These are phyloP conservation scores for Dendrocincla fuliginosa DNA, from an alignment of 2,797 vertebrate species.

Conservation along the genomic window DNA sequence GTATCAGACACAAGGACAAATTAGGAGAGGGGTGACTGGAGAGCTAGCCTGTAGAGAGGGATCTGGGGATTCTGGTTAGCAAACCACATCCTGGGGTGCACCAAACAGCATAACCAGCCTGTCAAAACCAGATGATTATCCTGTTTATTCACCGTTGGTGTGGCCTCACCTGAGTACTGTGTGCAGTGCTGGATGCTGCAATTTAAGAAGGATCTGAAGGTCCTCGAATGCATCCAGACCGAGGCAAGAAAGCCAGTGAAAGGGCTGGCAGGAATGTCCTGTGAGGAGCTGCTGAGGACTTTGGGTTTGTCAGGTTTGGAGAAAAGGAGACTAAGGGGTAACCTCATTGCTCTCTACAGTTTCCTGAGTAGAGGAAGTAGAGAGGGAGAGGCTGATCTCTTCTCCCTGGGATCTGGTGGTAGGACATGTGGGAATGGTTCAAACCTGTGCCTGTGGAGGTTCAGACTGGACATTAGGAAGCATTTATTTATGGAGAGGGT, in stretches of 20 bases:
- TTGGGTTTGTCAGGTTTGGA: neutral
- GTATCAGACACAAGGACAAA: neutral
- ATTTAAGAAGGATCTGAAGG: neutral
- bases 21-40: neutral
- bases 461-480: neutral
- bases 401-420: neutral
- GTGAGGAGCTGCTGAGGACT: neutral
- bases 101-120: neutral
- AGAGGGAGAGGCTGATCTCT: neutral
- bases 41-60: neutral
- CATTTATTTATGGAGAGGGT: neutral
- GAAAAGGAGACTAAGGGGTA: neutral
- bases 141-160: neutral
- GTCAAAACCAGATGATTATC: neutral
- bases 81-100: neutral
- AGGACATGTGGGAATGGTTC: neutral
- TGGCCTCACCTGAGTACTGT: neutral
- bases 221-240: rapidly evolving
- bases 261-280: neutral
- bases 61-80: neutral
- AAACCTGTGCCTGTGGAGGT: neutral
- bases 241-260: neutral
- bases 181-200: neutral
- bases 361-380: neutral
- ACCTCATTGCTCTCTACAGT: neutral